Conservation (phyloP, 2,797 vertebrate genomes). For the Peromyscus nudipes region DNA sequence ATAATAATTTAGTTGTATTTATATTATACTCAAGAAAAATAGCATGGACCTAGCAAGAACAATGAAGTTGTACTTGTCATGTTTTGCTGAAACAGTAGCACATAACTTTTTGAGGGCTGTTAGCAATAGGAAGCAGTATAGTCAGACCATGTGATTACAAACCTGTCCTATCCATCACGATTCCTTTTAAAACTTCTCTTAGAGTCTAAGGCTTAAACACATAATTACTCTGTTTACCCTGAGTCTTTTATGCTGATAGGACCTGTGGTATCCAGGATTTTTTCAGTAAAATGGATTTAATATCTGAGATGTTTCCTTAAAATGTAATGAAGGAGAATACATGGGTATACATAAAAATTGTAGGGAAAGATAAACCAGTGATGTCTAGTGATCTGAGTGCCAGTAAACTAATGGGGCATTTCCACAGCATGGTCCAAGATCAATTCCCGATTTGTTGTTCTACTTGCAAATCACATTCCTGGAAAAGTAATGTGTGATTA, state of each 20-base stretch:
- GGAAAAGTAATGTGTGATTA: not conserved
- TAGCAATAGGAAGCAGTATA: not conserved
- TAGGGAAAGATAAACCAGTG: not conserved
- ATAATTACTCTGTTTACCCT: not conserved
- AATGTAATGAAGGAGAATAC: not conserved
- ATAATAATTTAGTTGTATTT: not conserved
- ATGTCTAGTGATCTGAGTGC: not conserved
- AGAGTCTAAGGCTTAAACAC: not conserved
- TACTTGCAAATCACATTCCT: not conserved
- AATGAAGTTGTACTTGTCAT: not conserved
- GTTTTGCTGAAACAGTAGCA: not conserved
- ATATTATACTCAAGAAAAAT: not conserved
- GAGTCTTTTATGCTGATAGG: not conserved
- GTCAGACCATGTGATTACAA: not conserved
- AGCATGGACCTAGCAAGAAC: not conserved
- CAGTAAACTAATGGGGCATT: not conserved
- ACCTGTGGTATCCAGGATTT: not conserved
- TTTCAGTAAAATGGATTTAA: not conserved
- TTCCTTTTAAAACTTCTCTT: not conserved
- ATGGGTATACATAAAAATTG: not conserved
- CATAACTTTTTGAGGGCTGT: not conserved
- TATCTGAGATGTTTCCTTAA: not conserved
- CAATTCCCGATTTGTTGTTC: constrained; percentile 14
- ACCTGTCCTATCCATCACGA: not conserved
- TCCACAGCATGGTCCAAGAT: not conserved